These are phyloP conservation scores for Drosophila pachea DNA, from an alignment of 1,140 invertebrate genomes.

Conservation along the genomic window DNA sequence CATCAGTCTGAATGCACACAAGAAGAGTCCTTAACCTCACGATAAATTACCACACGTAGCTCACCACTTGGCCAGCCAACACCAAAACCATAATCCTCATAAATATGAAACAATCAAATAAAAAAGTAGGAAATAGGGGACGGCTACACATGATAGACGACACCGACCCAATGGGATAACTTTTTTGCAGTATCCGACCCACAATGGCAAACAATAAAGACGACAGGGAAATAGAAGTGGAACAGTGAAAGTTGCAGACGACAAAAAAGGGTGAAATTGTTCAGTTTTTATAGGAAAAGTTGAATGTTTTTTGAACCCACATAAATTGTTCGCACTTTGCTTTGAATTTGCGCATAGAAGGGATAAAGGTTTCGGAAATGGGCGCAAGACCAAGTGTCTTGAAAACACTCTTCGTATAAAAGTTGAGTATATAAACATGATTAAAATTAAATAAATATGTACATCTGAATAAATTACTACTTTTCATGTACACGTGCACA, in stretches of 20 bases:
- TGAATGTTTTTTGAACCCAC: constrained; percentile 40
- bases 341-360: constrained; percentile 46
- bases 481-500: no score
- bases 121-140: constrained; percentile 29
- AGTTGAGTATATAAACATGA: neutral
- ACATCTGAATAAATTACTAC: no score
- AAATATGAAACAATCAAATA: constrained; percentile 76
- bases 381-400: no score
- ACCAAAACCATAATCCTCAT: constrained; percentile 69
- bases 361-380: constrained; percentile 18
- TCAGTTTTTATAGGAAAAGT: constrained; percentile 44
- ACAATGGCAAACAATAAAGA: constrained; percentile 35
- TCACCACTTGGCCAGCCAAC: constrained; percentile 45
- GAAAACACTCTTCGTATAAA: no score
- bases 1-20: constrained; percentile 27
- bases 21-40: constrained; percentile 48
- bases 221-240: constrained; percentile 9
- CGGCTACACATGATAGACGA: constrained; percentile 23
- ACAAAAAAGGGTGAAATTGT: constrained; percentile 54
- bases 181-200: constrained; percentile 36
- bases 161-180: constrained; percentile 39
- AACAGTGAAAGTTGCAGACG: constrained; percentile 44
- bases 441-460: no score
- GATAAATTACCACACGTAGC: constrained; percentile 64
- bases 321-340: constrained; percentile 62